phyloP scores from a whole-genome alignment of 1,140 invertebrate species.

The Pinna nobilis region DNA sequence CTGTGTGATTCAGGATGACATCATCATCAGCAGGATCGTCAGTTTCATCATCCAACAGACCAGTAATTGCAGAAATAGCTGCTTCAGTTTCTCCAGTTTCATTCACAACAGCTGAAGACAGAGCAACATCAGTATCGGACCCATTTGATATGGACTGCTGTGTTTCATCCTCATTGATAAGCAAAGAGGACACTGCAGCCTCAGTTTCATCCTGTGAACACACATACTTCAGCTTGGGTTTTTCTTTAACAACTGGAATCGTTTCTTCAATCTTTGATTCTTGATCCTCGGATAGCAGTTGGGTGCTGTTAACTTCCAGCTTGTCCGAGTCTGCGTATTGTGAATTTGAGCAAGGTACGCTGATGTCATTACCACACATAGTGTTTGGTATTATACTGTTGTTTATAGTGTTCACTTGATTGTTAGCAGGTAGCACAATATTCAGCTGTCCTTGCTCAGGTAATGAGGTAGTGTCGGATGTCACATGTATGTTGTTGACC shows the following conservation, averaged over 20 bases:
- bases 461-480: too few species aligned
- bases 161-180: constrained; percentile 14
- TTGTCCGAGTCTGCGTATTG: neutral
- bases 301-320: neutral
- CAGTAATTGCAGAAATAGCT: constrained; percentile 10
- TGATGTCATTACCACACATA: neutral
- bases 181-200: constrained; percentile 14
- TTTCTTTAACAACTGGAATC: constrained; percentile 11
- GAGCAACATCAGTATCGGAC: constrained; percentile 6
- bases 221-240: constrained; percentile 17
- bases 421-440: too few species aligned
- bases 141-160: constrained; percentile 3
- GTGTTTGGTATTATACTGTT: constrained; percentile 2
- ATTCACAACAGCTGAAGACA: constrained; percentile 11
- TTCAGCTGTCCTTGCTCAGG: too few species aligned
- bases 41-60: constrained; percentile 13
- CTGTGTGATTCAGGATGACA: neutral
- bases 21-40: neutral
- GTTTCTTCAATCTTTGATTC: constrained; percentile 3
- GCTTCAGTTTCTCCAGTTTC: constrained; percentile 12
- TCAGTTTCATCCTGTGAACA: constrained; percentile 25
- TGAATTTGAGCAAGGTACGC: constrained; percentile 8
- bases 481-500: neutral
- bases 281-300: neutral
- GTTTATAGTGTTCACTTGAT: neutral